These are phyloP conservation scores for Dynastes grantii DNA, from an alignment of 2,888 invertebrate species.

Conservation along the genomic window DNA sequence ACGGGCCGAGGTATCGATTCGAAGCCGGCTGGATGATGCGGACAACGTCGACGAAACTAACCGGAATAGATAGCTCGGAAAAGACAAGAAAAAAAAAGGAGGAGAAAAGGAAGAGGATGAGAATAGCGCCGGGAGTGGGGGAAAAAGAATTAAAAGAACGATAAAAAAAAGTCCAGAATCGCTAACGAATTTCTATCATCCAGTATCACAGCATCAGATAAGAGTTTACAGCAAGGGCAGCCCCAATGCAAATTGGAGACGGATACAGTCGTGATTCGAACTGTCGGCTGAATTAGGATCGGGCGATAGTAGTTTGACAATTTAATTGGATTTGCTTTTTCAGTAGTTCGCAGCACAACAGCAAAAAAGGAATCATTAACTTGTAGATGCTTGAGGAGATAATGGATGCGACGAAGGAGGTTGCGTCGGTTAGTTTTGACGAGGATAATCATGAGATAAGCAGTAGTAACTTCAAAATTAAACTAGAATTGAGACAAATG, in stretches of 20 bases:
- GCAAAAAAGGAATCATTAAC: background rate
- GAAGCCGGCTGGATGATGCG: slow-evolving; percentile 16
- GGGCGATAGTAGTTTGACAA: slow-evolving; percentile 1
- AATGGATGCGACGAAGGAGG: background rate
- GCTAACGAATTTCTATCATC: slow-evolving; percentile 32
- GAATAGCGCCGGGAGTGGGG: background rate
- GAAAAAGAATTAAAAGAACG: background rate
- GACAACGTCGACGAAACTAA: background rate
- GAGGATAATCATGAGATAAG: too few relatives aligned
- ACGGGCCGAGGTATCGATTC: slow-evolving; percentile 47
- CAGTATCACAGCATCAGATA: slow-evolving; percentile 1
- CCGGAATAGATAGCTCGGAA: background rate
- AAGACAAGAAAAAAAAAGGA: background rate
- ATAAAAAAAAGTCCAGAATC: background rate
- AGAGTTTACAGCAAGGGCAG: background rate
- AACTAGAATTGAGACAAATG: too few relatives aligned
- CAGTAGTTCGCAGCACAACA: background rate
- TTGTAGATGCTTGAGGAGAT: slow-evolving; percentile 2
- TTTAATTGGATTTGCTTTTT: slow-evolving; percentile 6
- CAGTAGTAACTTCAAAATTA: too few relatives aligned
- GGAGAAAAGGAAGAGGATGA: background rate
- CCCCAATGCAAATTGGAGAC: slow-evolving; percentile 26
- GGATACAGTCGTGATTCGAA: background rate
- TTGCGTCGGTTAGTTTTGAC: background rate
- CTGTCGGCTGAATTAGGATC: background rate